Evolutionary conservation across 2,113 vertebrate species (phyloP).

Genomic region (Noctilio leporinus): DNA sequence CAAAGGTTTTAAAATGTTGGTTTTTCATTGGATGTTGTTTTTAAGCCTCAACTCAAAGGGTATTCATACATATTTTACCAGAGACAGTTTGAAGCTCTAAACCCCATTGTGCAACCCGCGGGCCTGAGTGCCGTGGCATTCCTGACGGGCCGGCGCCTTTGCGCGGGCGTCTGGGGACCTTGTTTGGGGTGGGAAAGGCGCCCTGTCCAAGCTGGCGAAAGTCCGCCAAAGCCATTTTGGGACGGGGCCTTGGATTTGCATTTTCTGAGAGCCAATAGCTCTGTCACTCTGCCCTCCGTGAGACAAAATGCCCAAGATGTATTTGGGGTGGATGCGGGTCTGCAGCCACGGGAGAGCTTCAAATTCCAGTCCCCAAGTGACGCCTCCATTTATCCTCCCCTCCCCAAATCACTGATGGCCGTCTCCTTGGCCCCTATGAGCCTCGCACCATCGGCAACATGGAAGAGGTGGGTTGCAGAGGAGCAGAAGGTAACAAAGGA

Average conservation of each 20-base stretch:
- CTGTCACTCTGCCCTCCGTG: accelerated
- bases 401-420: neutral
- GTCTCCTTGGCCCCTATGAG: neutral
- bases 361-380: neutral
- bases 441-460: no score
- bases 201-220: accelerated
- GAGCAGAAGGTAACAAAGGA: conserved; percentile 22
- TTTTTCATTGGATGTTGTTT: neutral
- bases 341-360: neutral
- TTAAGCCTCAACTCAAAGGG: neutral
- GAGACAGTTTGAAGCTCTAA: neutral
- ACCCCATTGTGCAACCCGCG: accelerated
- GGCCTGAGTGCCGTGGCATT: neutral
- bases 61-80: neutral
- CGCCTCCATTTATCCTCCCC: neutral
- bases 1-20: neutral
- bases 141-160: accelerated
- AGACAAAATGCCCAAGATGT: neutral
- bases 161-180: accelerated
- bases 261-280: neutral
- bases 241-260: neutral
- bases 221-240: neutral
- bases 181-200: accelerated
- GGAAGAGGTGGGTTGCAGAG: neutral
- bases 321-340: accelerated